Evolutionary conservation across 2,113 vertebrate species (phyloP), one percentile per base, ranked within the genome.

Genomic region (Peromyscus polionotus): DNA sequence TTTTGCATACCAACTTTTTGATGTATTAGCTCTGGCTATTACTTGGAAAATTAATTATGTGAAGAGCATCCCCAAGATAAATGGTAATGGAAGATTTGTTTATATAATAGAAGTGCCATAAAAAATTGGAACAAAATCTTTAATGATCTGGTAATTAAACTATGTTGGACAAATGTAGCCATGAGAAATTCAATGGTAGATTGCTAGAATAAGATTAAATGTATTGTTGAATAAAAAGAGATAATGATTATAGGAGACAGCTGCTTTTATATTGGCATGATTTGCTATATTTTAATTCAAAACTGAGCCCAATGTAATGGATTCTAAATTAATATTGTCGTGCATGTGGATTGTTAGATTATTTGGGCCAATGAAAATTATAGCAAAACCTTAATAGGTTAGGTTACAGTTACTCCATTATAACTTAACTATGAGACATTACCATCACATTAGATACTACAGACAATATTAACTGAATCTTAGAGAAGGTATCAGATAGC

Each of bases 101-200:
- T 75, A 68, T 84, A 11, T 84, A n/a, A 42, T 68, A 73, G 14
- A 96, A 94, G 77, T 94, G 33, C 7, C 91, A 39, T 65, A 67
- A n/a, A 89, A 68, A 67, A 17, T 88, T 4, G 8, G 14, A 76
- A 70, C 6, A 67, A 88, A 83, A 90, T 89, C 42, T 88, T 89
- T 85, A 76, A 94, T 86, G n/a, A 79, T 75, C 39, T 86, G 36
- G 8, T 93, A 93, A 94, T 95, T 91, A 96, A 94, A 77, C 2
- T 11, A 57, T 45, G 4, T 86, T 79, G 22, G 17, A 93, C 39
- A 96, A 93, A 81, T 57, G 59, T 12, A 88, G 17, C 28, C 67
- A 73, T n/a, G 36, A 85, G 45, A 84, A 96, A 80, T 51, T 33
- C 81, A 36, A 45, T 88, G 11, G 92, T 88, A 45, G 61, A 45